Evolutionary conservation across 2,113 vertebrate genomes (phyloP).

Genomic region (Henicopernis longicauda): DNA sequence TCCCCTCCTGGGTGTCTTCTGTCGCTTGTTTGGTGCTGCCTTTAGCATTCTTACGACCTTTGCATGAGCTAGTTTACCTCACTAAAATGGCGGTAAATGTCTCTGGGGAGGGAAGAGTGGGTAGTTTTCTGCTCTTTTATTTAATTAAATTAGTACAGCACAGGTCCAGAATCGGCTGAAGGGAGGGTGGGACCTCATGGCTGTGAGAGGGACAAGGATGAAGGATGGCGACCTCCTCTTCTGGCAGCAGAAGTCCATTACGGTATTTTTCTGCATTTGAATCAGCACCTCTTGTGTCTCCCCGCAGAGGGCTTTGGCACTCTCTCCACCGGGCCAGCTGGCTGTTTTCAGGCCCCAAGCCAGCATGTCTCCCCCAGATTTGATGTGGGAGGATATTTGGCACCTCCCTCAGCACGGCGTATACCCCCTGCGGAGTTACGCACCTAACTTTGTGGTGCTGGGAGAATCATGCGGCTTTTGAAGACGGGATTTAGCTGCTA

Average conservation of each 20-base stretch:
- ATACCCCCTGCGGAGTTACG: rapidly evolving
- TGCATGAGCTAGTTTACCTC: neutral
- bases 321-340: neutral
- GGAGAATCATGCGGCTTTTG: neutral
- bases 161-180: neutral
- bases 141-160: neutral
- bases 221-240: neutral
- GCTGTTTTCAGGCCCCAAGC: neutral
- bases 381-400: neutral
- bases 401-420: neutral
- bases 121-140: neutral
- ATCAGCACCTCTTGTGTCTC: neutral
- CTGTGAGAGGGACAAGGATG: neutral
- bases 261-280: neutral
- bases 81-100: neutral
- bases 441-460: neutral
- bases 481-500: neutral
- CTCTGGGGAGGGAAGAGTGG: rapidly evolving
- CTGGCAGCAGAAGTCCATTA: neutral
- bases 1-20: neutral
- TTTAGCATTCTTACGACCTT: neutral
- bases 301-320: neutral
- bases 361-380: neutral
- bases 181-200: neutral
- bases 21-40: neutral